Base-by-base conservation (phyloP, 1,140 invertebrate genomes). In the Triops cancriformis region DNA sequence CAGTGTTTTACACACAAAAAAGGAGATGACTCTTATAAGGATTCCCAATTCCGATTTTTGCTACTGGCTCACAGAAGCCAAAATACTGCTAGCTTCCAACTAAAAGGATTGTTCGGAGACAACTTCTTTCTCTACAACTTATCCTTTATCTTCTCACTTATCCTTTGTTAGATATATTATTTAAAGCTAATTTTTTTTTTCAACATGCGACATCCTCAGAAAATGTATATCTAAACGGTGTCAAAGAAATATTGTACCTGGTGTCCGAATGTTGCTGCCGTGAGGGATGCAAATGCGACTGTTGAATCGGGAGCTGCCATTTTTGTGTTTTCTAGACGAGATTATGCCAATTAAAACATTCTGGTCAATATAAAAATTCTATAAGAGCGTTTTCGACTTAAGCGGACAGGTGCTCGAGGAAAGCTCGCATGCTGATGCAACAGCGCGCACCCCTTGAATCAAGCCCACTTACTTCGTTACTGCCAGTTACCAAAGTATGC, bases 251-350 rank as follows among this genome's bases (percentile, higher is more conserved):
- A 1, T 31, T 31, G n/a, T 76, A 76, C 75, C 75, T 76, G 75
- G 14, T 76, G 75, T n/a, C 75, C 64, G 1, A 76, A 41, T 4
- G 75, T 51, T 51, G 37, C 28, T 26, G 42, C 64, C 42, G 75
- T 45, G 1, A 64, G 51, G 1, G 51, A 64, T 18, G 51, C 51
- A 23, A 64, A 64, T 18, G 51, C 51, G 14, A 64, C 51, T 64
- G 51, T 64, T 23, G 51, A n/a, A 64, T 64, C 51, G n/a, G 51
- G 51, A 64, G 51, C 51, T 12, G 51, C 51, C 51, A 64, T 64
- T 14, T 37, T 5, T 64, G n/a, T 14, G 4, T 6, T n/a, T 64
- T 23, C 51, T 64, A 23, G 51, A 64, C 10, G 9, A 37, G 7
- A 37, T 37, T 7, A 37, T 37, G 7, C 31, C 31, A 37, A 7